Evolutionary conservation across 2,888 invertebrate species (phyloP), one percentile per base, ranked within the genome.

Genomic region (Neria commutata): DNA sequence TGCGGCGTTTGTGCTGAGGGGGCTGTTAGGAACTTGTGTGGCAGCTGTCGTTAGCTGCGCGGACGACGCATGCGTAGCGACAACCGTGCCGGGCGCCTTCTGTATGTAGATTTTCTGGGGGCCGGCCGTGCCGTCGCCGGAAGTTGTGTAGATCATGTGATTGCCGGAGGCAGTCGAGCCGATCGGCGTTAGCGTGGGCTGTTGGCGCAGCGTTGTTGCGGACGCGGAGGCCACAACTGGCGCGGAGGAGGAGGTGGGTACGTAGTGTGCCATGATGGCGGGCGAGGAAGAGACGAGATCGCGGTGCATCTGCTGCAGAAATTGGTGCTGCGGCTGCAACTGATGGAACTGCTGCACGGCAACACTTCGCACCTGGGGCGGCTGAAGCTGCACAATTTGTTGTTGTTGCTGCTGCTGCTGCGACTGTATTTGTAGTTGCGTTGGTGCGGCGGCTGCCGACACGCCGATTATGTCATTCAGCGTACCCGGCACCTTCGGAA

Each of bases 71-170:
- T 63, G 47, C 6, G 65, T 33, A 17, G 57, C 63, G 52, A 63
- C 65, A 66, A 59, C 67, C 54, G 54, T 72, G 59, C 70, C 70
- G 62, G 79, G 73, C 11, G 78, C 74, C n/a, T 74, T 72, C 51
- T 74, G 72, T 10, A 74, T 68, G 53, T 72, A 74, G 47, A 80
- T 75, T 61, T 80, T 80, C 51, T 78, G 79, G 3, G 70, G 69
- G 50, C 68, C 68, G 17, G 66, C 58, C 8, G 64, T 65, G 16
- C 69, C 68, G 50, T 77, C 77, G 8, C 74, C 72, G 42, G 73
- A 73, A 3, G 77, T 76, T 8, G 77, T 78, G 50, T 77, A 77
- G 42, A 79, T 76, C 71, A 78, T 77, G 50, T 80, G 80, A 54
- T 77, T 80, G 54, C 77, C 76, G 3, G 72, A 54, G 42, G 77